A percentile compares a stretch with the other conserved stretches of the same genome.
These are phyloP conservation scores for Phocoena phocoena DNA, from an alignment of 2,113 vertebrate genomes.

Conservation along the genomic window DNA sequence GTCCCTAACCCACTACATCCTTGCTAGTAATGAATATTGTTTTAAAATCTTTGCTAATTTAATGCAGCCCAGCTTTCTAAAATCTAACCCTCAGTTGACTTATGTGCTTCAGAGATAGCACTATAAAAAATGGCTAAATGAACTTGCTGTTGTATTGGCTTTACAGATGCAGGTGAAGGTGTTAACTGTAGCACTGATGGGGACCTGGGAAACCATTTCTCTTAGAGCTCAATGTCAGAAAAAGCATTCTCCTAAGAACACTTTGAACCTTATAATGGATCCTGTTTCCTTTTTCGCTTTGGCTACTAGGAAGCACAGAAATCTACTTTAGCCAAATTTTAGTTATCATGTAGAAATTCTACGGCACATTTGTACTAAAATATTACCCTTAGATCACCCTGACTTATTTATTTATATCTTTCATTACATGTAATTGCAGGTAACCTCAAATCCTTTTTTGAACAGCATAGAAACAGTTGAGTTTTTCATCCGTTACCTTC, in stretches of 20 bases:
- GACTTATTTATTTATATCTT: not conserved
- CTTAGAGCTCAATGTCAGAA: not conserved
- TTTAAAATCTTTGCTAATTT: not conserved
- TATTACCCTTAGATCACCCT: not conserved
- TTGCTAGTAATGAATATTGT: not conserved
- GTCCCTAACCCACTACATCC: not conserved
- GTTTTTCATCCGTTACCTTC: not conserved
- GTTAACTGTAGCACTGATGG: not conserved
- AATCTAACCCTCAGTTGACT: not conserved
- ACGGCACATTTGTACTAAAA: not conserved
- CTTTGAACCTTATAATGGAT: not conserved
- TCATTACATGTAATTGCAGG: not conserved
- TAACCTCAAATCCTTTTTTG: not conserved
- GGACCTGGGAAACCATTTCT: not conserved
- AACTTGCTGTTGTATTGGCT: not conserved
- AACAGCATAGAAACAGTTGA: not conserved
- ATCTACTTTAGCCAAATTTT: not conserved
- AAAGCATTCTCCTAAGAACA: not conserved
- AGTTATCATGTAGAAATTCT: not conserved
- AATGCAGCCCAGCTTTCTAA: not conserved
- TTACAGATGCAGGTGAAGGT: not conserved
- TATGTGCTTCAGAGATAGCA: not conserved
- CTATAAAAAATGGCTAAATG: not conserved
- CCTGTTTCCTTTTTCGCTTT: not conserved
- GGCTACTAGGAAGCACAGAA: not conserved